Percentiles rank a stretch among this genome's conserved stretches.
These are phyloP conservation scores for Pristionchus japonicus DNA, from an alignment of 2,888 invertebrate species.

Conservation along the genomic window DNA sequence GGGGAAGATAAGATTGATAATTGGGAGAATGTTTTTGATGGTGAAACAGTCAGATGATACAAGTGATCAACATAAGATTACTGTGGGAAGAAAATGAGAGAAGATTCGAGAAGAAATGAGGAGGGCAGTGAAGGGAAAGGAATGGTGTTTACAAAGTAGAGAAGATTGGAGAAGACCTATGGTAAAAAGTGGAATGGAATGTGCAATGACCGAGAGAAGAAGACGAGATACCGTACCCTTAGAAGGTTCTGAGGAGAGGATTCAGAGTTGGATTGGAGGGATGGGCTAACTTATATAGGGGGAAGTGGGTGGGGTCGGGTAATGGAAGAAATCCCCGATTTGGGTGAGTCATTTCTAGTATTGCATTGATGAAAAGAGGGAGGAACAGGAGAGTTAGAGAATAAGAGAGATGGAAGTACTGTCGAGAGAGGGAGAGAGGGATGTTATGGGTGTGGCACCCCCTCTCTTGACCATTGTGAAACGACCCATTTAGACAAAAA, in stretches of 20 bases:
- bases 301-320: conserved; percentile 32
- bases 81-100: conserved; percentile 18
- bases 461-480: conserved; percentile 10
- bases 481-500: not conserved
- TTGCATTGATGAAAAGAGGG: conserved; percentile 5
- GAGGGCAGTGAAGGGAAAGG: not conserved
- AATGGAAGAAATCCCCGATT: conserved; percentile 41
- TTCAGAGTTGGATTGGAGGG: not conserved
- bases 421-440: conserved; percentile 15
- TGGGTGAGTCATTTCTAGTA: conserved; percentile 40
- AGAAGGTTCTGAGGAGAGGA: not conserved
- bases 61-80: conserved; percentile 28
- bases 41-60: conserved; percentile 19
- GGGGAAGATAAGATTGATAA: not conserved
- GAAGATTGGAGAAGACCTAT: not conserved
- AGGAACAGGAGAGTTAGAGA: conserved; percentile 26
- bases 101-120: conserved; percentile 32
- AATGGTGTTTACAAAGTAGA: conserved; percentile 23
- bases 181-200: not conserved
- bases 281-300: conserved; percentile 33
- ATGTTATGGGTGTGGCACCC: conserved; percentile 37
- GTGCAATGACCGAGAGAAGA: not conserved
- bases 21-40: not conserved
- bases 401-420: conserved; percentile 16
- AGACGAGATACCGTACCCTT: not conserved